Base-by-base conservation (phyloP, 2,113 vertebrate genomes). In the Myocastor coypus region DNA sequence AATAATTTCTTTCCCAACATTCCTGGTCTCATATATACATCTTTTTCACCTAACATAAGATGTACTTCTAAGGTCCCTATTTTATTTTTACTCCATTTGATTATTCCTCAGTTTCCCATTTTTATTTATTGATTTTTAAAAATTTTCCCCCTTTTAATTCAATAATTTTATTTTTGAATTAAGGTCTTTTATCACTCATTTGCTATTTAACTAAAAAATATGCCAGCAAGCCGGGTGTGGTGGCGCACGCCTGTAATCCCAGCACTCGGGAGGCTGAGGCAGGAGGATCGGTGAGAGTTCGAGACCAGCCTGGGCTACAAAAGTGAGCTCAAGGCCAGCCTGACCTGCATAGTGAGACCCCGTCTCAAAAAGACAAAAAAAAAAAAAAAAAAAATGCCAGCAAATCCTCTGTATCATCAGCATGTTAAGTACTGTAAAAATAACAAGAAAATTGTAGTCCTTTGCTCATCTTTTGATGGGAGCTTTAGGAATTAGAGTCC, bases 81-180 rank as follows among this genome's bases (percentile, higher is more conserved):
- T 92, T 94, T 50, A 64, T 40, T 81, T 82, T 75, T 86, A 86
- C n/a, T 86, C 32, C 26, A 66, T n/a, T 50, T 68, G 40, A 16
- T 85, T 85, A 52, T 50, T 55, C 30, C 13, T 69, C 26, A n/a
- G 55, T 59, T n/a, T 81, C 46, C 68, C 12, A 26, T 64, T 85
- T 94, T 63, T 50, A 46, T 71, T 83, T 84, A 9, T 46, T 63
- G 42, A 32, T 61, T 16, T 10, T 42, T 22, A 13, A 16, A n/a
- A 40, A 24, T 10, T 90, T 90, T 57, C 20, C 30, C 34, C 50
- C 37, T 57, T 88, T 92, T 40, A 64, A 86, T 82, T 32, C 10
- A 40, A 8, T 17, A 32, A 20, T 88, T 95, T 97, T 61, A 63
- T 80, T 93, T 93, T 83, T 77, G 71, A 71, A 82, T 71, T 66